Conservation (phyloP, 2,113 vertebrate genomes). For the Pachyramphus minor region DNA sequence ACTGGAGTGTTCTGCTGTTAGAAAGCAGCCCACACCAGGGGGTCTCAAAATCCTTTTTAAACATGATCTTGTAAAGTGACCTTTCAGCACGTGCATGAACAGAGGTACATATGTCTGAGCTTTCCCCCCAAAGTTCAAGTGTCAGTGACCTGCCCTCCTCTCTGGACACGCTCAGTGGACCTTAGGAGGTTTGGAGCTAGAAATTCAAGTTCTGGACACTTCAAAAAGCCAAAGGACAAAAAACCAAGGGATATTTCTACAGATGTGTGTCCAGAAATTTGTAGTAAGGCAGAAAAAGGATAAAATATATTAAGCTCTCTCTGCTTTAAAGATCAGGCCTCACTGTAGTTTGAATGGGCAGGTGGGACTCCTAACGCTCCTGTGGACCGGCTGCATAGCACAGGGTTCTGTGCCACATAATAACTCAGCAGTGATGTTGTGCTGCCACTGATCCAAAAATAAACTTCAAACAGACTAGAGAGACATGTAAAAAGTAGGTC, state of each 20-base stretch:
- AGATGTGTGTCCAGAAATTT: background rate
- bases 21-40: background rate
- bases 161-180: background rate
- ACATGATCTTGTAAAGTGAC: background rate
- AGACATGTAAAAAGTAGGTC: conserved; percentile 44
- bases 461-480: conserved; percentile 20
- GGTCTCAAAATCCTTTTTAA: background rate
- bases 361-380: background rate
- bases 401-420: background rate
- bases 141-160: background rate
- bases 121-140: background rate
- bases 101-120: background rate
- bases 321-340: background rate
- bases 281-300: background rate
- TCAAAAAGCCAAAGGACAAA: background rate
- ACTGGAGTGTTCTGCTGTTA: background rate
- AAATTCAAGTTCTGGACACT: background rate
- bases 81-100: accelerated
- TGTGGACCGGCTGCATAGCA: background rate
- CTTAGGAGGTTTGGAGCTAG: background rate
- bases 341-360: background rate
- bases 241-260: background rate
- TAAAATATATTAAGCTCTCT: background rate
- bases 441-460: conserved; percentile 11
- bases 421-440: background rate